These are phyloP conservation scores for Galaxea fascicularis DNA, from an alignment of 92 coral and sea anemone genomes.

Conservation along the genomic window DNA sequence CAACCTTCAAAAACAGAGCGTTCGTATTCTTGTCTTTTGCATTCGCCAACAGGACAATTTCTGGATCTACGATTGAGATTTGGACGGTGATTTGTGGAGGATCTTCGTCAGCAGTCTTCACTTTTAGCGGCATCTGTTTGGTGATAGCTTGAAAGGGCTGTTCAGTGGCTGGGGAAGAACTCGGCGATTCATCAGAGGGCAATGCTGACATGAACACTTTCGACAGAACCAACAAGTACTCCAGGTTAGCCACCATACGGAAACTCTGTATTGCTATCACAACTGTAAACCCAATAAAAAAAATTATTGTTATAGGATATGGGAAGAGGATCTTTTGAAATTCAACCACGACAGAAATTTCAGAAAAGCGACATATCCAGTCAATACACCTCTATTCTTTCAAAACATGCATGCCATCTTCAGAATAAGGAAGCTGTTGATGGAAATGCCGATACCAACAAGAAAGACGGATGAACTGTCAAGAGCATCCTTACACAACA, in stretches of 20 bases:
- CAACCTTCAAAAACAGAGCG: slow-evolving; percentile 91
- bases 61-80: slow-evolving; percentile 86
- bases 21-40: slow-evolving; percentile 90
- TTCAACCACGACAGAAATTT: background rate
- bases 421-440: no score
- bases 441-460: no score
- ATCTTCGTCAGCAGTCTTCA: slow-evolving; percentile 60
- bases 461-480: no score
- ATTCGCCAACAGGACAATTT: slow-evolving; percentile 92
- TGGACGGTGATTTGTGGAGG: slow-evolving; percentile 74
- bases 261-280: slow-evolving; percentile 74
- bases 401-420: no score
- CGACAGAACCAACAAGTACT: slow-evolving; percentile 81
- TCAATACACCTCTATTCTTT: no score
- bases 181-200: slow-evolving; percentile 58
- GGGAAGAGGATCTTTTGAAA: no score
- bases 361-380: no score
- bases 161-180: slow-evolving; percentile 20
- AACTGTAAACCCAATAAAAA: background rate
- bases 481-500: no score
- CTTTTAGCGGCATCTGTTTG: slow-evolving; percentile 32
- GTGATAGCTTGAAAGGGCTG: slow-evolving; percentile 43
- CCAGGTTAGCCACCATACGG: slow-evolving; percentile 81
- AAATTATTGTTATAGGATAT: background rate
- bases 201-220: slow-evolving; percentile 87